These are phyloP conservation scores for Neosilurus mollespiculum DNA, from an alignment of 2,797 vertebrate genomes.

Conservation along the genomic window DNA sequence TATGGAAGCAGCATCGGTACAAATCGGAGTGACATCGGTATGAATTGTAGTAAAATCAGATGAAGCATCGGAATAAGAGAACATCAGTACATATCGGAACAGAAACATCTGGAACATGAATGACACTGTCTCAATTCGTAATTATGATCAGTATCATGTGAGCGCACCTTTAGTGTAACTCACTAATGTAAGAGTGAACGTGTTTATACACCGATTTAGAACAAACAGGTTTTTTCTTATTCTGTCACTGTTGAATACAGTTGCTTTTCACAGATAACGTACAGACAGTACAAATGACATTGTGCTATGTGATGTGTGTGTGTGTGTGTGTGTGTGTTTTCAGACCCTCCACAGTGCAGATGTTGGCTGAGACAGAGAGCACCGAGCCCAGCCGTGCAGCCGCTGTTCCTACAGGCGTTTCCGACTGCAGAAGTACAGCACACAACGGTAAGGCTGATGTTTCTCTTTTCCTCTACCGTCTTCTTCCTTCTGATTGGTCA, in stretches of 20 bases:
- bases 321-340: constrained; percentile 49
- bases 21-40: no score
- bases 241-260: background rate
- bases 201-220: background rate
- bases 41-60: no score
- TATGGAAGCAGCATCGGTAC: no score
- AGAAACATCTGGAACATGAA: no score
- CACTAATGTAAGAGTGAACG: background rate
- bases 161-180: background rate
- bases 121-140: no score
- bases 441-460: constrained; percentile 81
- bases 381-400: constrained; percentile 84
- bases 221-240: background rate
- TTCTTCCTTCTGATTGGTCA: background rate
- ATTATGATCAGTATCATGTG: no score
- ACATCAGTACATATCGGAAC: no score
- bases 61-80: no score
- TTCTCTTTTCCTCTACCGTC: background rate
- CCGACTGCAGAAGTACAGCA: constrained; percentile 84
- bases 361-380: constrained; percentile 90
- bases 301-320: background rate
- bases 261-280: background rate
- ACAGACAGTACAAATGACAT: constrained; percentile 1
- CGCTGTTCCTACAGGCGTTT: constrained; percentile 81
- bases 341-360: constrained; percentile 95